Conservation (phyloP, 2,113 vertebrate genomes). For the Pelmatolapia mariae region DNA sequence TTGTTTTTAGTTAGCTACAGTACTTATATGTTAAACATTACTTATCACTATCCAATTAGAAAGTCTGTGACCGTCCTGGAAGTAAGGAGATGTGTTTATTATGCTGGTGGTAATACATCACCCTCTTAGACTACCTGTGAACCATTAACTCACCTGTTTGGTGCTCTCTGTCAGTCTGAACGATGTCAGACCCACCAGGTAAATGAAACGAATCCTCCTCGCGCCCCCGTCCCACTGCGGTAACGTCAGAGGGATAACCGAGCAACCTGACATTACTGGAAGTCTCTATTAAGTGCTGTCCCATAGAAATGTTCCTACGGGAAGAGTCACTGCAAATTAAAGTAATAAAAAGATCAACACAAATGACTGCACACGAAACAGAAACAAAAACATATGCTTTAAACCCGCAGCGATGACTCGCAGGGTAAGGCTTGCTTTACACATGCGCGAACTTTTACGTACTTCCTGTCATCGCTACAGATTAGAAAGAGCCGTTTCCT, state of each 20-base stretch:
- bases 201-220: slow-evolving; percentile 67
- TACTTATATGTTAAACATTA: background rate
- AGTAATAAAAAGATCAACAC: background rate
- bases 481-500: background rate
- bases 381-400: fast-evolving
- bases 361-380: fast-evolving
- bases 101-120: background rate
- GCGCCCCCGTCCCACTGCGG: slow-evolving; percentile 56
- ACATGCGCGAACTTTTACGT: background rate
- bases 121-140: background rate
- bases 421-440: background rate
- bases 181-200: slow-evolving; percentile 53
- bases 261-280: slow-evolving; percentile 16
- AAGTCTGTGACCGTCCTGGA: background rate
- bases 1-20: background rate
- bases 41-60: background rate
- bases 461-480: background rate
- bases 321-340: background rate
- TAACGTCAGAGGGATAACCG: slow-evolving; percentile 51
- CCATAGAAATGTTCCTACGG: background rate
- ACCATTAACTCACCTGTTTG: slow-evolving; percentile 44
- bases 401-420: background rate
- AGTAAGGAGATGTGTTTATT: background rate
- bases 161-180: slow-evolving; percentile 56
- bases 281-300: background rate